Percentiles rank a stretch among this genome's conserved stretches.
phyloP scores from a whole-genome alignment of 2,797 vertebrate genomes.

The Holocentrus rufus region DNA sequence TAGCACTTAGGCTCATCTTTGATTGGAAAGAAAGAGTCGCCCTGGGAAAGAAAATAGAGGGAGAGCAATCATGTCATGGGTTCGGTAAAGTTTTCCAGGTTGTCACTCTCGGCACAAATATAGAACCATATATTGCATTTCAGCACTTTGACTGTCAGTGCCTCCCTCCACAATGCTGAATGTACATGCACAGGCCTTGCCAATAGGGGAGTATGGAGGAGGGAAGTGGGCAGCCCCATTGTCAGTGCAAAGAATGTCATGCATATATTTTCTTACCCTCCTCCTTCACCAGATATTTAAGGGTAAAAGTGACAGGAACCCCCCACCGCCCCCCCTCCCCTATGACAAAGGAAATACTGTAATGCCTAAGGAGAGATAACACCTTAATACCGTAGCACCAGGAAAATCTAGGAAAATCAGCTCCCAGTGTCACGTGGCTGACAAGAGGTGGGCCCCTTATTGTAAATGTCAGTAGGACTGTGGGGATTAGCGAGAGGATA shows the following conservation, averaged over 20 bases:
- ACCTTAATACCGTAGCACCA: constrained; percentile 4
- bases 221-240: background rate
- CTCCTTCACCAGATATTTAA: background rate
- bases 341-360: constrained; percentile 1
- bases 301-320: background rate
- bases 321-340: no score
- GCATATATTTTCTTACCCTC: background rate
- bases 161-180: background rate
- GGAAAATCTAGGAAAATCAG: constrained; percentile 6
- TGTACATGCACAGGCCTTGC: background rate
- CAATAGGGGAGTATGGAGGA: background rate
- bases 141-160: background rate
- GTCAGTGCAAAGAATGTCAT: constrained; percentile 1
- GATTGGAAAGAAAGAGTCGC: constrained; percentile 1
- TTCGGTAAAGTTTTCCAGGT: background rate
- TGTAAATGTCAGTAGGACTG: constrained; percentile 68
- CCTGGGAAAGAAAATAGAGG: background rate
- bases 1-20: constrained; percentile 3
- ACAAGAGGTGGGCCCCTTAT: constrained; percentile 31
- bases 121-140: background rate
- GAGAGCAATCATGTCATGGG: constrained; percentile 1
- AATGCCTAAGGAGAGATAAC: constrained; percentile 14
- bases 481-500: constrained; percentile 58
- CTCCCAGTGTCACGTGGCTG: constrained; percentile 29
- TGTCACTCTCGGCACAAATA: constrained; percentile 1